Evolutionary conservation across 2,113 vertebrate species (phyloP).

Genomic region (Hymenochirus boettgeri): DNA sequence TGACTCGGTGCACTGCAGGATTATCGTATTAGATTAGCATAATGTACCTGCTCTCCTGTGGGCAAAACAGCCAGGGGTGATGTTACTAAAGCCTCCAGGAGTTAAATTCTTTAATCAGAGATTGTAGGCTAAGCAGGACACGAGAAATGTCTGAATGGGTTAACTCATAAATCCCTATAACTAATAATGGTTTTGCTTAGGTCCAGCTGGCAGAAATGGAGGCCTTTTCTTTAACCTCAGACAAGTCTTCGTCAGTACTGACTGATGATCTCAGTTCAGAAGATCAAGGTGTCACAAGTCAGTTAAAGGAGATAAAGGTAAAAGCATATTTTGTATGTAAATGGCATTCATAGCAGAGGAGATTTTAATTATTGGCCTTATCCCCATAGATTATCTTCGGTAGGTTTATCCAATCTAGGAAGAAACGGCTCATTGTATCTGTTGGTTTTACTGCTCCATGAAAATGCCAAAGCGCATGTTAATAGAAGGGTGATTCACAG

Average conservation of each 20-base stretch:
- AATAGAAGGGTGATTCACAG: conserved; percentile 5
- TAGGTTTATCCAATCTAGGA: conserved; percentile 1
- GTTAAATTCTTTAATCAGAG: conserved; percentile 31
- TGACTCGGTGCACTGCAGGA: conserved; percentile 21
- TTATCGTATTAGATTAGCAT: conserved; percentile 28
- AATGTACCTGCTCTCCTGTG: conserved; percentile 22
- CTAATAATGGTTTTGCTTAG: conserved; percentile 54
- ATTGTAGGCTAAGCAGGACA: conserved; percentile 36
- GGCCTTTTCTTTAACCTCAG: conserved; percentile 88
- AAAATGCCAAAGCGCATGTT: conserved; percentile 15
- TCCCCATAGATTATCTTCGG: conserved; percentile 5
- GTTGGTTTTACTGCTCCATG: conserved; percentile 10
- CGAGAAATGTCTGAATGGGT: conserved; percentile 21
- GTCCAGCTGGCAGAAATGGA: conserved; percentile 95
- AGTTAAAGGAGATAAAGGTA: conserved; percentile 76
- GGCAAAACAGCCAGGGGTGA: conserved; percentile 23
- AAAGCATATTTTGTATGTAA: conserved; percentile 29
- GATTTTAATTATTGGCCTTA: background rate
- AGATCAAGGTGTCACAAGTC: conserved; percentile 68
- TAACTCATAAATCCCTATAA: conserved; percentile 25
- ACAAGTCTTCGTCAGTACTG: conserved; percentile 87
- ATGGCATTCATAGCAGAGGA: background rate
- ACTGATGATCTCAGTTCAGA: conserved; percentile 87
- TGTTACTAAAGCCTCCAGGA: conserved; percentile 16
- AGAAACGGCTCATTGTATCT: conserved; percentile 13